Base-by-base conservation (phyloP, 2,113 vertebrate species). In the Mesoclemmys tuberculata region DNA sequence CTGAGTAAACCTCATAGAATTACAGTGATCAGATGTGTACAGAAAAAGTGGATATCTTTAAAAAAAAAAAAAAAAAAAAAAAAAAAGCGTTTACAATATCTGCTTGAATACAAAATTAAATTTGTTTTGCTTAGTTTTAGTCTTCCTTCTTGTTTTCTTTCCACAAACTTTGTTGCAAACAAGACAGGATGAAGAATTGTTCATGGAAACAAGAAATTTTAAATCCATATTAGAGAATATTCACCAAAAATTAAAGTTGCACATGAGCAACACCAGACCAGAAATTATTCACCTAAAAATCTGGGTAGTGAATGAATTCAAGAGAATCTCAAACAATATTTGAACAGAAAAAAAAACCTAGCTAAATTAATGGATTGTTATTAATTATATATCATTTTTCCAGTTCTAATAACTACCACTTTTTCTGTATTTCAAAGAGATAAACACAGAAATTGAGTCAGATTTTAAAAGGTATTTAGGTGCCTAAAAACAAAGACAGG, bases 141-240 rank as follows among this genome's bases (percentile, higher is more conserved):
- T 58, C 80, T 10, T 4, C 24, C 5, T 1, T 19, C 5, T 1
- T 19, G 10, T 21, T 68, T 61, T 9, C 2, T 26, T 64, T 19
- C 8, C 35, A 12, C 44, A n/a, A 16, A 87, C 41, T 38, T 35
- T 24, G 3, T 5, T 1, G 0, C 29, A 14, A 31, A 10, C 29
- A 82, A 10, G 38, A 16, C 7, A 41, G 29, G 6, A 61, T 29
- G 55, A 56, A 29, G 55, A 83, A 48, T 22, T 6, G 29, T 44
- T 48, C 18, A 48, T 0, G 6, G 38, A 54, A 68, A 13, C 3
- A 21, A 16, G 21, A 44, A 9, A 4, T 18, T 0, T 3, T n/a
- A 22, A 9, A 16, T 22, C 31, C 35, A 41, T 44, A 21, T 6
- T 12, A 35, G 29, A 81, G 83, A 78, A 78, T 8, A 14, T 48